A percentile compares a stretch with the other conserved stretches of the same genome.
These are phyloP conservation scores for Xylocopa sonorina DNA, from an alignment of 1,140 invertebrate species.

Conservation along the genomic window DNA sequence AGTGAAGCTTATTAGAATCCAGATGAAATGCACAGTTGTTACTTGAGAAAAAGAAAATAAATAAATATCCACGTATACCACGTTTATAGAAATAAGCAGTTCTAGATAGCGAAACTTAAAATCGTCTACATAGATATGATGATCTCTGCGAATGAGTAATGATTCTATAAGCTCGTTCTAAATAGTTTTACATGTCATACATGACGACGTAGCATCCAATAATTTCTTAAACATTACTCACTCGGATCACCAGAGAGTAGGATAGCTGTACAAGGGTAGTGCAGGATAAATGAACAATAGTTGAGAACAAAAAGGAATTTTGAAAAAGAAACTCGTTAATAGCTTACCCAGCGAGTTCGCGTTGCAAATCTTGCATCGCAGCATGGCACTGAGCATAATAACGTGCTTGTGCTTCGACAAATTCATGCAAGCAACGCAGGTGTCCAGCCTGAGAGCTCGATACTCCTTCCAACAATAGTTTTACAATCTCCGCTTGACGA, in stretches of 20 bases:
- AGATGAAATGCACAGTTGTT: neutral
- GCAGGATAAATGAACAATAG: conserved; percentile 49
- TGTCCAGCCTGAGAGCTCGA: conserved; percentile 93
- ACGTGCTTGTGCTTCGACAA: conserved; percentile 93
- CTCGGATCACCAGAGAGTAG: conserved; percentile 80
- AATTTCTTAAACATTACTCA: conserved; percentile 78
- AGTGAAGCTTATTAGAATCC: neutral
- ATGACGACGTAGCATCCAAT: conserved; percentile 44
- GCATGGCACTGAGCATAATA: conserved; percentile 95
- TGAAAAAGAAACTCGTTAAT: conserved; percentile 6
- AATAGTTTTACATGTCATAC: conserved; percentile 53
- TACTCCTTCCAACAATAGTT: conserved; percentile 93
- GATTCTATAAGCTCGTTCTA: conserved; percentile 70
- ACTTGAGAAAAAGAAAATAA: neutral
- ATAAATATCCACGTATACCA: neutral
- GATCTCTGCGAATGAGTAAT: conserved; percentile 78
- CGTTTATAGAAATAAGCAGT: conserved; percentile 28
- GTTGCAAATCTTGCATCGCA: conserved; percentile 93
- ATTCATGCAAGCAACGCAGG: conserved; percentile 92
- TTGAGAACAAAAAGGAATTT: conserved; percentile 1
- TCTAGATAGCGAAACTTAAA: conserved; percentile 22
- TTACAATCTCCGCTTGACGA: conserved; percentile 95
- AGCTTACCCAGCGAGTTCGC: conserved; percentile 92
- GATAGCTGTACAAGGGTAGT: conserved; percentile 77
- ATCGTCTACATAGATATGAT: conserved; percentile 59